Base-by-base conservation (phyloP, 53 echinoderm and acorn worm genomes). In the Holothuria scabra region DNA sequence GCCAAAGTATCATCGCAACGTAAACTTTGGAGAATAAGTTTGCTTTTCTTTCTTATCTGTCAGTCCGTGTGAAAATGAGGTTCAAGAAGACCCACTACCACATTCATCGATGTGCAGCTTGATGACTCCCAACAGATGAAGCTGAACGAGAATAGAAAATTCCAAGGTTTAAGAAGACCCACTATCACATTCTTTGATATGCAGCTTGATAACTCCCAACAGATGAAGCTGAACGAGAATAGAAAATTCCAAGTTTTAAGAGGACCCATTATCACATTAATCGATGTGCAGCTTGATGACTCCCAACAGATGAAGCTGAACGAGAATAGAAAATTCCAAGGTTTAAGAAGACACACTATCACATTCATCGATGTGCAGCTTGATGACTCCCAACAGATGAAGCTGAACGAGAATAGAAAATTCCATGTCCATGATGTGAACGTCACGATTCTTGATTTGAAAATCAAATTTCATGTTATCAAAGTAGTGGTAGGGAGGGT, bases 401-500 rank as follows among this genome's bases (percentile, higher is more conserved):
- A 64, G 64, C 26, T 64, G 64, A 18, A 64, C 28, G 10, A 64
- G 64, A 10, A 30, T 64, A 2, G 64, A 64, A 21, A 64, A 64
- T 12, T 64, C 64, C 23, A 18, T 64, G 64, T 64, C 64, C 64
- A 64, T 64, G 30, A 12, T 12, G 30, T 64, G 64, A 28, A 30
- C 30, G 28, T 30, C 30, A 0, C 64, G 26, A 30, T 64, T 64
- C 23, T 30, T 28, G 14, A 64, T 64, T 64, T 64, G 11, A 64
- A 21, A 64, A 21, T 64, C 64, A 64, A 21, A 64, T 30, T 64
- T 64, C 64, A 64, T 64, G 12, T 64, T 10, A 30, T 64, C 64
- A 64, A 64, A 64, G 64, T 21, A 64, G 23, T 64, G 64, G 26
- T 64, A 64, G 1, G 64, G 23, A 12, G 20, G 28, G 3, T 25